A percentile compares a stretch with the other conserved stretches of the same genome.
Evolutionary conservation across 2,797 vertebrate species (phyloP).

Genomic region (Tokudaia tokunoshimensis): DNA sequence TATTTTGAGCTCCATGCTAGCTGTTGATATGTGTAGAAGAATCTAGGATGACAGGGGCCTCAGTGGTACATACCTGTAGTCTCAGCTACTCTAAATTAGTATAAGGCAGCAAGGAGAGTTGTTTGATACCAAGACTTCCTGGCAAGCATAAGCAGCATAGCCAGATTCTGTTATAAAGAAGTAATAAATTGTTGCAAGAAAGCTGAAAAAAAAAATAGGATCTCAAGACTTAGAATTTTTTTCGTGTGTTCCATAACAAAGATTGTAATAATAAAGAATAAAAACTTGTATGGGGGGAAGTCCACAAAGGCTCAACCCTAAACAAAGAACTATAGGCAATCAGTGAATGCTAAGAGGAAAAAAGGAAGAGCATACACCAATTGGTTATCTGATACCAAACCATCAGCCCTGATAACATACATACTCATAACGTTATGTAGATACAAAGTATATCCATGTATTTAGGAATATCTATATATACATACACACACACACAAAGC

Average conservation of each 20-base stretch:
- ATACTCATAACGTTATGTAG: background rate
- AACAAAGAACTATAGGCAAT: background rate
- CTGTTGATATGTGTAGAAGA: slow-evolving; percentile 2
- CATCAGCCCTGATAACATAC: background rate
- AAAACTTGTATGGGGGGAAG: background rate
- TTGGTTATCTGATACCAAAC: background rate
- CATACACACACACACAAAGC: background rate
- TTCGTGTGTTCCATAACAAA: background rate
- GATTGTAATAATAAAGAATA: background rate
- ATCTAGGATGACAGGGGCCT: slow-evolving; percentile 5
- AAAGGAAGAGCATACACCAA: background rate
- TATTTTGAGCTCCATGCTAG: background rate
- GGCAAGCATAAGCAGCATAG: background rate
- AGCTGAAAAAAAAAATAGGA: background rate
- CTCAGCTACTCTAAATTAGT: background rate
- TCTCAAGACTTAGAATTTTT: slow-evolving; percentile 35
- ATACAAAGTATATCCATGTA: background rate
- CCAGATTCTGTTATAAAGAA: background rate
- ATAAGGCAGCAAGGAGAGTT: background rate
- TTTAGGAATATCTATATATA: background rate
- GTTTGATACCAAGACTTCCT: background rate
- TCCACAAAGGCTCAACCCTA: background rate
- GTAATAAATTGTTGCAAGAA: background rate
- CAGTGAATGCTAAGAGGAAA: background rate
- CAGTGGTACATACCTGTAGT: background rate